Conservation (phyloP, 1,140 invertebrate genomes). For the Homalodisca vitripennis region DNA sequence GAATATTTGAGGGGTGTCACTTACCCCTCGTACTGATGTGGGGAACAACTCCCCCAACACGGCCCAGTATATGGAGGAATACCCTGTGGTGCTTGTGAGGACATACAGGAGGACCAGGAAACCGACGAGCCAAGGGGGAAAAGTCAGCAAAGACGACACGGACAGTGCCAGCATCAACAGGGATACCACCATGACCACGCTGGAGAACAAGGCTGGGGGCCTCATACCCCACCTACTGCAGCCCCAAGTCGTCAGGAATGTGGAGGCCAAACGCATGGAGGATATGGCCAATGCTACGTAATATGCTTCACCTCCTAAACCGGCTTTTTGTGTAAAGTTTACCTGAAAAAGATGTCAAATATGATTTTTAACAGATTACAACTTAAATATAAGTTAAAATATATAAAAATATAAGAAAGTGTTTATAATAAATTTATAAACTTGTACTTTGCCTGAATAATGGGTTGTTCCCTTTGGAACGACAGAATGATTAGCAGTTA, state of each 20-base stretch:
- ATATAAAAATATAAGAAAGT: no score
- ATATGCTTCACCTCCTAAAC: conserved; percentile 55
- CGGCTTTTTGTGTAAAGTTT: conserved; percentile 59
- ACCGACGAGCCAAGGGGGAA: conserved; percentile 49
- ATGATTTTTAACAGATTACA: no score
- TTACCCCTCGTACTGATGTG: conserved; percentile 58
- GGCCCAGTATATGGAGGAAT: conserved; percentile 66
- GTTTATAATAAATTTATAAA: no score
- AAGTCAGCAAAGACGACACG: conserved; percentile 42
- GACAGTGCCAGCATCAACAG: conserved; percentile 58
- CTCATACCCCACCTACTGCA: conserved; percentile 56
- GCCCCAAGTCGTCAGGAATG: conserved; percentile 52
- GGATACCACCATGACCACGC: conserved; percentile 56
- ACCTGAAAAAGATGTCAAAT: no score
- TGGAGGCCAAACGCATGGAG: conserved; percentile 53
- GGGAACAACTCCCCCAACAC: conserved; percentile 75
- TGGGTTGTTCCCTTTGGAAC: no score
- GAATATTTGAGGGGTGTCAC: not conserved
- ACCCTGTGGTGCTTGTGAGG: conserved; percentile 60
- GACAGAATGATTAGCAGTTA: no score
- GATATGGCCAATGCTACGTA: conserved; percentile 56
- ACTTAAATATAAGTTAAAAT: no score
- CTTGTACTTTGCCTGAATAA: no score
- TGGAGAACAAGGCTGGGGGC: conserved; percentile 56
- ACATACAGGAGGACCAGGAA: conserved; percentile 57